Base-by-base conservation (phyloP, 2,888 invertebrate species). In the Tachina fera region DNA sequence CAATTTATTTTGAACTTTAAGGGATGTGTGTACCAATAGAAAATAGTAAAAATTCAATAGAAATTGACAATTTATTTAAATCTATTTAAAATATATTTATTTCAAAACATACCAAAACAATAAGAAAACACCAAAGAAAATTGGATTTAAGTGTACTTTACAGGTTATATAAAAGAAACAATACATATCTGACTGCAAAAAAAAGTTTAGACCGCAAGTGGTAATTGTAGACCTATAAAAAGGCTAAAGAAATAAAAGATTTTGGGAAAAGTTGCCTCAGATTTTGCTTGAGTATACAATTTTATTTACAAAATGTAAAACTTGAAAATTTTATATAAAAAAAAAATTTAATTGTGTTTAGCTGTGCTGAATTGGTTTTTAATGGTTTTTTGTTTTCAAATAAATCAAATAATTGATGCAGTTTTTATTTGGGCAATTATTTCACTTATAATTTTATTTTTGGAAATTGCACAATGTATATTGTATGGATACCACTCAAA, bases 1-100 rank as follows among this genome's bases (percentile, higher is more conserved):
- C 60, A 65, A 72, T 72, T 77, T 67, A 72, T 47, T 71, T n/a
- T 60, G 77, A 83, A 65, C 83, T 65, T 68, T 58, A 61, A 61
- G 60, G 60, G 67, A 61, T 74, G 63, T 65, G 70, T 72, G 72
- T 22, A 53, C 19, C 68, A 31, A 61, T n/a, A n/a, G 19, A 47
- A 53, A 74, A 39, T 31, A 67, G 31, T 43, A 14, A 22, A 41
- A 74, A 56, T 45, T 14, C 22, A 49, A 53, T 49, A 43, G 14
- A 61, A 14, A 71, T 71, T 65, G 63, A 70, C 45, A 61, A 16
- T 75, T 47, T 45, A 53, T n/a, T 67, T 61, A 65, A 65, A 77
- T 71, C 65, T 49, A 41, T 65, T 65, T 49, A 39, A 63, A 76
- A 56, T 70, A 47, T 22, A 45, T 51, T 61, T 75, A 9, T 60